These are phyloP conservation scores for Calvadosia cruxmelitensis DNA, from an alignment of 30 jellyfish, hydroid and myxozoan genomes.

Conservation along the genomic window DNA sequence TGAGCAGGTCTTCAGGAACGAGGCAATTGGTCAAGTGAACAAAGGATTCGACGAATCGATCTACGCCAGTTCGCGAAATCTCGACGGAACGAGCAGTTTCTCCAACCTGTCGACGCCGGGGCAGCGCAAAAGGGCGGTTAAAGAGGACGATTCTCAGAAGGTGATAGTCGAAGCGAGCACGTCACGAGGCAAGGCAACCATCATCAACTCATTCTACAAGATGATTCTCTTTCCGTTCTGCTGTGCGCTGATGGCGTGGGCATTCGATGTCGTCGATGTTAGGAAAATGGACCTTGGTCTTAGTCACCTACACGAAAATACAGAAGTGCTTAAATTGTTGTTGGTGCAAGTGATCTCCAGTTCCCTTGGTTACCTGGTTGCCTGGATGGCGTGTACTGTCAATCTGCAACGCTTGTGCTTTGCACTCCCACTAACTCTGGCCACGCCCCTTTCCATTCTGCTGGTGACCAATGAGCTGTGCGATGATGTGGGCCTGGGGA, in stretches of 20 bases:
- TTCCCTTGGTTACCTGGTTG: constrained; percentile 31
- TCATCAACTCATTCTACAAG: constrained; percentile 52
- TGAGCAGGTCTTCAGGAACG: not conserved
- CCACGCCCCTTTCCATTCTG: constrained; percentile 65
- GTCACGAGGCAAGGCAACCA: constrained; percentile 78
- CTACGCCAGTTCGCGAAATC: not conserved
- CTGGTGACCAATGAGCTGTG: constrained; percentile 44
- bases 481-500: constrained; percentile 29
- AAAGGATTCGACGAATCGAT: not conserved
- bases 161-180: constrained; percentile 68
- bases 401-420: constrained; percentile 78
- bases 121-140: not conserved
- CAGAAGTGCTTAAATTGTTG: constrained; percentile 11
- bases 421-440: constrained; percentile 74
- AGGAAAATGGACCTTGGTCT: constrained; percentile 31
- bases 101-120: not conserved
- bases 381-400: constrained; percentile 89
- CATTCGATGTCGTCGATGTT: constrained; percentile 63
- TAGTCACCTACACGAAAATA: constrained; percentile 13
- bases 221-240: constrained; percentile 49
- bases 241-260: constrained; percentile 46
- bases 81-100: not conserved
- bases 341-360: not conserved
- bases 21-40: not conserved
- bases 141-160: constrained; percentile 58